Evolutionary conservation across 2,888 invertebrate genomes (phyloP).

Genomic region (Hoplodrina ambigua): DNA sequence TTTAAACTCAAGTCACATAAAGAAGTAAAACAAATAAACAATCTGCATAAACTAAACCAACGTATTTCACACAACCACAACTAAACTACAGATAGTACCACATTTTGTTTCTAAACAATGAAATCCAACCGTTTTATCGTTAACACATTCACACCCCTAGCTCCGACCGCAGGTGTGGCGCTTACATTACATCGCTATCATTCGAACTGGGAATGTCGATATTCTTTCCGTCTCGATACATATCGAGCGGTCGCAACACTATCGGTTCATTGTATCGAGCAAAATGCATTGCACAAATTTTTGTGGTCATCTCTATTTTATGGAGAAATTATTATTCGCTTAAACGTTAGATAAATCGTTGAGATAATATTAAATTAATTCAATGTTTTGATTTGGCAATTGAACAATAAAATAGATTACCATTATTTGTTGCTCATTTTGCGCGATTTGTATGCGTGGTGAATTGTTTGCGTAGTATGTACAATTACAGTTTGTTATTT

Average conservation of each 20-base stretch:
- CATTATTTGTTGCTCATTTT: slow-evolving; percentile 37
- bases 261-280: slow-evolving; percentile 69
- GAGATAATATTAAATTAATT: slow-evolving; percentile 39
- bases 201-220: slow-evolving; percentile 76
- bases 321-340: slow-evolving; percentile 18
- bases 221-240: slow-evolving; percentile 75
- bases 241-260: slow-evolving; percentile 75
- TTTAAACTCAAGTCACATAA: too few species aligned
- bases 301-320: slow-evolving; percentile 61
- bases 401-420: slow-evolving; percentile 31
- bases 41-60: not conserved
- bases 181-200: slow-evolving; percentile 71
- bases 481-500: slow-evolving; percentile 19
- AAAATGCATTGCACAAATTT: slow-evolving; percentile 58
- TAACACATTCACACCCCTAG: slow-evolving; percentile 62
- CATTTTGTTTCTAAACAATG: slow-evolving; percentile 15
- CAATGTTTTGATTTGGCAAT: slow-evolving; percentile 32
- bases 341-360: slow-evolving; percentile 18
- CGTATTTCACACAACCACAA: not conserved
- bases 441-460: slow-evolving; percentile 21
- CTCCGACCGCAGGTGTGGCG: slow-evolving; percentile 78
- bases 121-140: slow-evolving; percentile 35
- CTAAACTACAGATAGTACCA: not conserved
- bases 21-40: not conserved
- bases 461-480: slow-evolving; percentile 13